A percentile compares a stretch with the other conserved stretches of the same genome.
These are phyloP conservation scores for Zaprionus capensis DNA, from an alignment of 1,140 invertebrate species.

Conservation along the genomic window DNA sequence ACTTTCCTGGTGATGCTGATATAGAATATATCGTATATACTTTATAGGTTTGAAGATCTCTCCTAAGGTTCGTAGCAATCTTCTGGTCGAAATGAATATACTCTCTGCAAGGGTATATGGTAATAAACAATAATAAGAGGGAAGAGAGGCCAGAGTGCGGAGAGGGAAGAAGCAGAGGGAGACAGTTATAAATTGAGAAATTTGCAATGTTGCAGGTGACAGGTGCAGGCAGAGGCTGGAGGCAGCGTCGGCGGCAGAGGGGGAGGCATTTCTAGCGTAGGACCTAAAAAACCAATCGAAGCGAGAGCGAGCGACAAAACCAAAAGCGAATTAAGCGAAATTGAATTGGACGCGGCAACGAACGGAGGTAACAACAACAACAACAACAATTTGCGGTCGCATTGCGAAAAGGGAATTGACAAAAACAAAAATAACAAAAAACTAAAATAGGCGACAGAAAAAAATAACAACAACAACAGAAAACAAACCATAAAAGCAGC, in stretches of 20 bases:
- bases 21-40: too few species aligned
- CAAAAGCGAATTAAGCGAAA: slow-evolving; percentile 35
- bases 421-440: slow-evolving; percentile 57
- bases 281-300: slow-evolving; percentile 13
- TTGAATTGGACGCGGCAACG: slow-evolving; percentile 22
- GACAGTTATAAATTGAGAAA: slow-evolving; percentile 9
- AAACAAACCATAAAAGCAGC: slow-evolving; percentile 68
- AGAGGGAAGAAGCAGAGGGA: not conserved
- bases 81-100: too few species aligned
- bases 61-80: too few species aligned
- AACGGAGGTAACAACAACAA: not conserved
- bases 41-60: too few species aligned
- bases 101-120: too few species aligned
- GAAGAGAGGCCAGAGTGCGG: too few species aligned
- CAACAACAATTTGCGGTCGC: slow-evolving; percentile 46
- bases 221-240: slow-evolving; percentile 7
- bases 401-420: slow-evolving; percentile 66
- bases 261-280: not conserved
- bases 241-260: slow-evolving; percentile 13
- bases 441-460: slow-evolving; percentile 51
- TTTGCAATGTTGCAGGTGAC: slow-evolving; percentile 1
- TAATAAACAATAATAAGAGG: too few species aligned
- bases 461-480: slow-evolving; percentile 39
- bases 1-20: too few species aligned
- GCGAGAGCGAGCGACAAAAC: slow-evolving; percentile 1